Percentiles rank a stretch among this genome's conserved stretches.
Evolutionary conservation across 2,113 vertebrate genomes (phyloP).

Genomic region (Tragelaphus imberbis): DNA sequence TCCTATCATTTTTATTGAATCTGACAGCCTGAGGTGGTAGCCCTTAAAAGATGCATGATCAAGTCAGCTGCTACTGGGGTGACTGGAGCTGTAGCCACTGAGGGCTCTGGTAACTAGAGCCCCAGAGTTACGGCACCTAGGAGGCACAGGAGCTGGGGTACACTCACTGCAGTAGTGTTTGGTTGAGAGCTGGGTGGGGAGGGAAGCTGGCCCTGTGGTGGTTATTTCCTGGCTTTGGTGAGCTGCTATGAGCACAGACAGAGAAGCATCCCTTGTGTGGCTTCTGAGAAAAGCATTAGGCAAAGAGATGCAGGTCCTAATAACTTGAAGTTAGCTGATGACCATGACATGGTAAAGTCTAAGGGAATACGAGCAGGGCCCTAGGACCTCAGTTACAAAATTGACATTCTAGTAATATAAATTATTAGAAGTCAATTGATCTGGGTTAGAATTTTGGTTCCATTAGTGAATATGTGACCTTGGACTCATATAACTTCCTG

Average conservation of each 20-base stretch:
- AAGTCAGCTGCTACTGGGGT: background rate
- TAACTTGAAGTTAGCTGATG: too few relatives aligned
- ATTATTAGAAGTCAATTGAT: background rate
- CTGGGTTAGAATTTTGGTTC: background rate
- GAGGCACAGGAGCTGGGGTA: background rate
- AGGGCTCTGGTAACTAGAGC: background rate
- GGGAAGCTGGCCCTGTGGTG: background rate
- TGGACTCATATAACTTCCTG: background rate
- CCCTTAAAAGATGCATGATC: background rate
- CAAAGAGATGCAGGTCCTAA: background rate
- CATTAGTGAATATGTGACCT: background rate
- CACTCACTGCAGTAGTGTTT: background rate
- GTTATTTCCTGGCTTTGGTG: background rate
- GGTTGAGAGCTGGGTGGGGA: background rate
- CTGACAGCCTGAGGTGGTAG: background rate
- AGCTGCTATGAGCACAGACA: background rate
- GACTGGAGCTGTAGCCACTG: background rate
- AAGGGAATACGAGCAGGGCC: accelerated
- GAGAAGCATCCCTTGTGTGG: background rate
- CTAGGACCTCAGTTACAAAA: background rate
- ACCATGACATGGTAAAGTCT: background rate
- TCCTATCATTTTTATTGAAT: background rate
- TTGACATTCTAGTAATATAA: accelerated
- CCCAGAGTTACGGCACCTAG: accelerated
- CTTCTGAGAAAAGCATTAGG: background rate